These are phyloP conservation scores for Brachionus plicatilis DNA, from an alignment of 1,140 invertebrate genomes.

Conservation along the genomic window DNA sequence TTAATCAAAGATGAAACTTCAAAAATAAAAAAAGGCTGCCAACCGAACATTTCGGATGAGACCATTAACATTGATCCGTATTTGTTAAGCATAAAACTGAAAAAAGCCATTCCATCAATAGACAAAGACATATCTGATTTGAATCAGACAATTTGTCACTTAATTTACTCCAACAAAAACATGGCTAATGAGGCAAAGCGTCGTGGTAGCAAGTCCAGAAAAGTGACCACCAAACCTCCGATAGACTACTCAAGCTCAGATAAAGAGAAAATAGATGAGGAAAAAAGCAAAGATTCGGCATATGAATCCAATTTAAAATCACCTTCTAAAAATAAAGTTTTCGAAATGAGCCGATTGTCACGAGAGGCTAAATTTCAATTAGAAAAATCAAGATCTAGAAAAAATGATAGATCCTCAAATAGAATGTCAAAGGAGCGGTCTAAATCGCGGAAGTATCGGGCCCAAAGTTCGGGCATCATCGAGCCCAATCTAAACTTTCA, in stretches of 20 bases:
- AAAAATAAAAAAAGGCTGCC: neutral
- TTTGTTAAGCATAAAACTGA: neutral
- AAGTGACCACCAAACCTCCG: neutral
- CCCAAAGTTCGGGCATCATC: neutral
- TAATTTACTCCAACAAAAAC: constrained; percentile 3
- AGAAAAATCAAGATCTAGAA: neutral
- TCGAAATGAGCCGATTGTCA: constrained; percentile 2
- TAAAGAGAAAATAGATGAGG: neutral
- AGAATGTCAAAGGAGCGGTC: neutral
- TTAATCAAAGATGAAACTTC: neutral
- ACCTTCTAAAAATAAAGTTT: neutral
- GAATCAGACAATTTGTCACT: constrained; percentile 16
- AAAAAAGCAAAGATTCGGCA: neutral
- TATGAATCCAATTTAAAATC: constrained; percentile 11
- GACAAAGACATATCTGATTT: constrained; percentile 25
- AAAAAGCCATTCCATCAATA: constrained; percentile 16
- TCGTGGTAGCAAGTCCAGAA: neutral
- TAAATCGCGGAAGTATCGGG: neutral
- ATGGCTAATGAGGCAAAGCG: neutral
- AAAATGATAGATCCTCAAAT: neutral
- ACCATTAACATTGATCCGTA: neutral
- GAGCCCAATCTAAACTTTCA: constrained; percentile 12
- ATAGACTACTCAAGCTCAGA: neutral
- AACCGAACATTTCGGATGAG: neutral
- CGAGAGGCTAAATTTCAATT: constrained; percentile 22